Evolutionary conservation across 2,888 invertebrate genomes (phyloP), one percentile per base, ranked within the genome.

Genomic region (Ophraella communa): DNA sequence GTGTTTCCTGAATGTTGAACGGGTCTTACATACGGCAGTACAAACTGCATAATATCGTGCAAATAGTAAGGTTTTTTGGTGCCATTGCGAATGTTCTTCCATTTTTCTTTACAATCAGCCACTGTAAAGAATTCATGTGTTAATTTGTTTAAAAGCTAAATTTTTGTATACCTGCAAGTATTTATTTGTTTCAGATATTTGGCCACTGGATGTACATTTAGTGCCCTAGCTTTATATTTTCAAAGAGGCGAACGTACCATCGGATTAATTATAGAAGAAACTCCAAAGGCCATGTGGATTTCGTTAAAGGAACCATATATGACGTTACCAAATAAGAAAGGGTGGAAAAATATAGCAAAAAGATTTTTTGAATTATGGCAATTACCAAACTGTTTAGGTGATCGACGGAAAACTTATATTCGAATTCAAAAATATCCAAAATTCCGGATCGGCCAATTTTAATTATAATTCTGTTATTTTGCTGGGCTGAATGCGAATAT

Each of bases 131-230:
- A 35, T 11, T 39, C 5, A 5, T 21, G 4, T 8, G 39, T 20
- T 39, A 7, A 54, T 4, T 1, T 20, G 5, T 35, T 35, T 14
- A 14, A 4, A 24, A 24, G 24, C 24, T 7, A 24, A 24, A 24
- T 4, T 24, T n/a, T n/a, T n/a, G n/a, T 8, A 7, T 30, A 3
- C 2, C 18, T 53, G 18, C 1, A 35, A n/a, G 3, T 35, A 24
- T 21, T 42, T 14, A 21, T 47, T 47, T 24, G 33, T 44, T 57
- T 45, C 30, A 57, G 56, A 14, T 57, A 57, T 45, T 44, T 57
- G 18, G 56, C 56, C 45, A 49, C 58, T 49, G 58, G 58, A 17
- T 57, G 57, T 21, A 58, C 30, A 49, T 49, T 58, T 47, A n/a
- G 33, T 33, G 17, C 58, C 8, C 33, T 58, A 5, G 49, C 21